Evolutionary conservation across 35 echinoderm and acorn worm genomes (phyloP).

Genomic region (Patiria miniata): DNA sequence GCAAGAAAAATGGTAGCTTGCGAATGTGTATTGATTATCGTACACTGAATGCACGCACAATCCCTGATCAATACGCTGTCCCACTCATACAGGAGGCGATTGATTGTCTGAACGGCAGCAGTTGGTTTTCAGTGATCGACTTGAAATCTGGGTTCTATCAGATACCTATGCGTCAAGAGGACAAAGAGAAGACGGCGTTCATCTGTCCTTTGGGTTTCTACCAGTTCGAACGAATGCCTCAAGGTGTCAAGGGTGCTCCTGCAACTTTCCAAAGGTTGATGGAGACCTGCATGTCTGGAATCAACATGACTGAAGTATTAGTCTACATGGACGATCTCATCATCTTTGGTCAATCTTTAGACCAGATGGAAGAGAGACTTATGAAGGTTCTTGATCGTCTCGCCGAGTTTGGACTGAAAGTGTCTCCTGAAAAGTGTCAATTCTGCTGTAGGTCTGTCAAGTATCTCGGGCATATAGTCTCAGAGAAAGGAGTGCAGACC

Average conservation of each 20-base stretch:
- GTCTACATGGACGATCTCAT: constrained; percentile 80
- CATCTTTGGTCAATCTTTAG: constrained; percentile 43
- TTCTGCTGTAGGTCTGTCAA: constrained; percentile 43
- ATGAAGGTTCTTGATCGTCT: constrained; percentile 46
- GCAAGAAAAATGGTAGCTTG: constrained; percentile 50
- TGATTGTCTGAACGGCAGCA: too few species aligned
- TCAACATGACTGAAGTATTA: constrained; percentile 36
- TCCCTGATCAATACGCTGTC: constrained; percentile 59
- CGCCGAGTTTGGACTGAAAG: constrained; percentile 47
- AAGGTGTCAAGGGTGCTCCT: constrained; percentile 57
- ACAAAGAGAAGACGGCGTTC: constrained; percentile 69
- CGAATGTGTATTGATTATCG: constrained; percentile 73
- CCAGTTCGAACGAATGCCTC: too few species aligned
- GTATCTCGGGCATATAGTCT: constrained; percentile 65
- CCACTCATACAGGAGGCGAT: constrained; percentile 52
- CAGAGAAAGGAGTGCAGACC: constrained; percentile 28
- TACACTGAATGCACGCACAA: constrained; percentile 52
- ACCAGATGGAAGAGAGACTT: constrained; percentile 47
- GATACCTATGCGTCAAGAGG: constrained; percentile 37
- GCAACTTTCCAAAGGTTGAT: constrained; percentile 74
- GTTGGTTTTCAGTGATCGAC: constrained; percentile 65
- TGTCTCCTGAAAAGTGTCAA: constrained; percentile 71
- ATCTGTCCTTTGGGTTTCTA: too few species aligned
- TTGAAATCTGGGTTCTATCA: constrained; percentile 68
- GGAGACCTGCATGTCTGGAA: constrained; percentile 45